Conservation (phyloP, 2,888 invertebrate genomes). For the Dasypogon diadema region DNA sequence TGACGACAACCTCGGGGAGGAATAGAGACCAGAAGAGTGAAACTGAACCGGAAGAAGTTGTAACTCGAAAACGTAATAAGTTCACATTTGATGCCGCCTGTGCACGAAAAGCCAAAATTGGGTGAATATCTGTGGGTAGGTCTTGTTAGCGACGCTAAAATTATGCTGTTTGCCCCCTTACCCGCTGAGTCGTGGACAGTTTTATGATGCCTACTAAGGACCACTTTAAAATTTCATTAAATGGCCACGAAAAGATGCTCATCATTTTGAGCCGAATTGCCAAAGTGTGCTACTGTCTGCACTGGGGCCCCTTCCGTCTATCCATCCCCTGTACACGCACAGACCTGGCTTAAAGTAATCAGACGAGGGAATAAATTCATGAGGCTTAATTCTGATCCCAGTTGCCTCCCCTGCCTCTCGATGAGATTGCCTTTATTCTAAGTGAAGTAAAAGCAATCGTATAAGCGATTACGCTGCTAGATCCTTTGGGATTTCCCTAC, state of each 20-base stretch:
- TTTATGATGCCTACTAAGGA: conserved; percentile 43
- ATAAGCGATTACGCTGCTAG: conserved; percentile 60
- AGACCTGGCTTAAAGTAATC: conserved; percentile 40
- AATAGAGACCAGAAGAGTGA: too few species aligned
- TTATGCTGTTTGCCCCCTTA: conserved; percentile 18
- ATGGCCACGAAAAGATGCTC: conserved; percentile 22
- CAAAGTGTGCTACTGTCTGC: conserved; percentile 19
- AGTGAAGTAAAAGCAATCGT: conserved; percentile 58
- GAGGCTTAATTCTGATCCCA: conserved; percentile 50
- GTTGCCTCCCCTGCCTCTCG: background rate
- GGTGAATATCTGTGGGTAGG: background rate
- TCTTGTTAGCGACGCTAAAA: conserved; percentile 3
- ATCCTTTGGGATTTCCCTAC: conserved; percentile 58
- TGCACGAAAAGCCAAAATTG: conserved; percentile 32
- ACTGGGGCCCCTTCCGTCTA: background rate
- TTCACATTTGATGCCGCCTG: conserved; percentile 44
- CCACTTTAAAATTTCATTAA: conserved; percentile 35
- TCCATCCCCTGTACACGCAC: background rate
- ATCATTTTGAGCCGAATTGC: conserved; percentile 1
- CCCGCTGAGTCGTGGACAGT: conserved; percentile 53
- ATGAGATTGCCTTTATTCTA: conserved; percentile 22
- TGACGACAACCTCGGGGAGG: too few species aligned
- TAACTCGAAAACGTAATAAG: conserved; percentile 20
- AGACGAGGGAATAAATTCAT: conserved; percentile 52
- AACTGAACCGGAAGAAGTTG: conserved; percentile 41